These are phyloP conservation scores for Luehdorfia chinensis DNA, from an alignment of 1,140 invertebrate species.

Conservation along the genomic window DNA sequence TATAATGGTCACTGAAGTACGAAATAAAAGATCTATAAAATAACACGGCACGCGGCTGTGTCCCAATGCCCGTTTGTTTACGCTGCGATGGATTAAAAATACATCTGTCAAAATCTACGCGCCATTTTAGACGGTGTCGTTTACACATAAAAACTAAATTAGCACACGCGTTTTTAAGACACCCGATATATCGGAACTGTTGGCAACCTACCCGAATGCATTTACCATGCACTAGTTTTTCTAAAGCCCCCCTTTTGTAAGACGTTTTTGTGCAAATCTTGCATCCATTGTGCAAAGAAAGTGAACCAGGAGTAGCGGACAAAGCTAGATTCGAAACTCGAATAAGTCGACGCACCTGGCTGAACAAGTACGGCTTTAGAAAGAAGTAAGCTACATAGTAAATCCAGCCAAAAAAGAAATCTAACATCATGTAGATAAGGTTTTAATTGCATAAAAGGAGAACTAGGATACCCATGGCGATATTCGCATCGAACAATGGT, in stretches of 20 bases:
- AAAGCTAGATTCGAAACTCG: constrained; percentile 48
- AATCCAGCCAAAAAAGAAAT: constrained; percentile 44
- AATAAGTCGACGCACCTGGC: constrained; percentile 58
- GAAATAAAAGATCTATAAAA: no score
- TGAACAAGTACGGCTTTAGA: constrained; percentile 20
- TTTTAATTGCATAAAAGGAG: constrained; percentile 49
- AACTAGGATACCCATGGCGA: constrained; percentile 25
- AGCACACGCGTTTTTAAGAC: constrained; percentile 18
- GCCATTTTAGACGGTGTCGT: constrained; percentile 22
- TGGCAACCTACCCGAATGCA: constrained; percentile 27
- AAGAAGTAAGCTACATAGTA: constrained; percentile 35
- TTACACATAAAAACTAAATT: constrained; percentile 25
- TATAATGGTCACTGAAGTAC: no score
- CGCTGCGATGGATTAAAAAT: constrained; percentile 26
- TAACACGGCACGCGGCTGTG: constrained; percentile 52
- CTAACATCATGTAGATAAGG: constrained; percentile 55
- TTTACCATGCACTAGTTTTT: constrained; percentile 51
- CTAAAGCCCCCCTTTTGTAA: constrained; percentile 42
- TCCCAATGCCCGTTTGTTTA: constrained; percentile 20
- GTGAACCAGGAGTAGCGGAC: constrained; percentile 42
- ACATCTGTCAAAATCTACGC: constrained; percentile 22
- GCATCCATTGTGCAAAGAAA: constrained; percentile 64
- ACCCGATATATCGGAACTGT: constrained; percentile 3
- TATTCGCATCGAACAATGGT: constrained; percentile 41
- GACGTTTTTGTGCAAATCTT: constrained; percentile 71